Conservation (phyloP, 2,113 vertebrate species). For the Cryptoleucopteryx plumbea region DNA sequence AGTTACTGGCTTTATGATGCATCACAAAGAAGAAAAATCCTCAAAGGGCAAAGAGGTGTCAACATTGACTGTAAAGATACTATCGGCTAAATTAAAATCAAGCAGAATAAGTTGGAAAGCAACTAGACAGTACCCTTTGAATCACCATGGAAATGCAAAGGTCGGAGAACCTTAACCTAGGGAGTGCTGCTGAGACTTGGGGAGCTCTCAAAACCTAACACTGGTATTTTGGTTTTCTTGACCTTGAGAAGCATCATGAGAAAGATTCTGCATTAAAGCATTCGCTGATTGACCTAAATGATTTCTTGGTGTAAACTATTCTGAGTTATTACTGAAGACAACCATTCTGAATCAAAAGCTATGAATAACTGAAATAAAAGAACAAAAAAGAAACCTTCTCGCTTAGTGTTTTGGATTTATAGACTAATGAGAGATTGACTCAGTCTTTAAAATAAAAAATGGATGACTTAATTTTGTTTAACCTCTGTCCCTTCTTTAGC, state of each 20-base stretch:
- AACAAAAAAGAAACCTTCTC: background rate
- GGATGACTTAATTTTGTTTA: background rate
- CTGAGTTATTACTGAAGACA: background rate
- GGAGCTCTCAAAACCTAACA: background rate
- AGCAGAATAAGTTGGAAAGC: background rate
- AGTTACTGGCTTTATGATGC: background rate
- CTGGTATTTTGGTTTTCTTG: background rate
- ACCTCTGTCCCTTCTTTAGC: conserved; percentile 60
- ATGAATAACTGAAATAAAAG: background rate
- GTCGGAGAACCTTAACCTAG: background rate
- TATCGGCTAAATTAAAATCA: background rate
- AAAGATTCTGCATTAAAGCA: background rate
- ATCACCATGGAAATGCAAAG: background rate
- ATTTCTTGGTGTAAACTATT: background rate
- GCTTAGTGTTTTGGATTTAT: background rate
- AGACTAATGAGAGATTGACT: background rate
- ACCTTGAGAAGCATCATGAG: background rate
- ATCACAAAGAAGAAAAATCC: background rate
- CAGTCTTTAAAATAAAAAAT: background rate
- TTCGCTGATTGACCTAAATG: background rate
- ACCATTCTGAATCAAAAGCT: background rate
- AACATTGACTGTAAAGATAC: background rate
- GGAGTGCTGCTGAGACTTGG: background rate
- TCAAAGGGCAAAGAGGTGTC: background rate
- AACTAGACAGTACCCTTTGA: background rate